These are phyloP conservation scores for Pungitius pungitius DNA, from an alignment of 2,113 vertebrate genomes.

Conservation along the genomic window DNA sequence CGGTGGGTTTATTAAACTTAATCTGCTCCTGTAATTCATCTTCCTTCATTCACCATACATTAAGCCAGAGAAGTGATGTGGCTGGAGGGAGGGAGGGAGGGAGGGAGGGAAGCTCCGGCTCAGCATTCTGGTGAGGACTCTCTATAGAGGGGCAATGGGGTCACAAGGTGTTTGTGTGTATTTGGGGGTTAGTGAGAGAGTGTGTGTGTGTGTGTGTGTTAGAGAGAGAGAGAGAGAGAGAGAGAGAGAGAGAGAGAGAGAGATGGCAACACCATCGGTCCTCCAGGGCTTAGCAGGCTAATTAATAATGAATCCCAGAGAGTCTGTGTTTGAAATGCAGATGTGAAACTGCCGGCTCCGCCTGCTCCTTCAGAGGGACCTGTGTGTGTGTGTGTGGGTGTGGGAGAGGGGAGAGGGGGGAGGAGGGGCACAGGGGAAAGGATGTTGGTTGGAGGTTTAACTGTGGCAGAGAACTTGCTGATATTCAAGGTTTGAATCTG, in stretches of 20 bases:
- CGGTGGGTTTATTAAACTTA: constrained; percentile 42
- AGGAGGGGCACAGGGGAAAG: constrained; percentile 59
- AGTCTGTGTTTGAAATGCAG: constrained; percentile 99
- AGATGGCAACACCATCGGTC: constrained; percentile 90
- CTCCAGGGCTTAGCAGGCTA: constrained; percentile 98
- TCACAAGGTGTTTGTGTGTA: constrained; percentile 55
- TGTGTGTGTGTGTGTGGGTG: constrained; percentile 48
- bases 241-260: constrained; percentile 25
- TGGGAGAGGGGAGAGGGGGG: background rate
- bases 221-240: constrained; percentile 8
- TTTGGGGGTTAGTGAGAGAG: constrained; percentile 53
- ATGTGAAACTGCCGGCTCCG: constrained; percentile 96
- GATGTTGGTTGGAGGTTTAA: constrained; percentile 56
- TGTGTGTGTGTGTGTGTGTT: constrained; percentile 48
- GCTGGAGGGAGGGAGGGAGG: constrained; percentile 43
- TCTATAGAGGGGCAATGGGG: constrained; percentile 64
- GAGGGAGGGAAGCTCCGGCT: constrained; percentile 34
- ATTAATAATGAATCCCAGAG: constrained; percentile 99
- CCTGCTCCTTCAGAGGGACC: constrained; percentile 89
- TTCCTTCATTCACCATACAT: constrained; percentile 62
- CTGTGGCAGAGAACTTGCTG: constrained; percentile 48
- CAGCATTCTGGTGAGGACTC: constrained; percentile 68
- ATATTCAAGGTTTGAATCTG: constrained; percentile 42
- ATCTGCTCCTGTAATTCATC: constrained; percentile 61
- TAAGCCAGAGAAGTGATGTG: constrained; percentile 39